phyloP scores from a whole-genome alignment of 2,797 vertebrate species.

The Acanthornis magna region DNA sequence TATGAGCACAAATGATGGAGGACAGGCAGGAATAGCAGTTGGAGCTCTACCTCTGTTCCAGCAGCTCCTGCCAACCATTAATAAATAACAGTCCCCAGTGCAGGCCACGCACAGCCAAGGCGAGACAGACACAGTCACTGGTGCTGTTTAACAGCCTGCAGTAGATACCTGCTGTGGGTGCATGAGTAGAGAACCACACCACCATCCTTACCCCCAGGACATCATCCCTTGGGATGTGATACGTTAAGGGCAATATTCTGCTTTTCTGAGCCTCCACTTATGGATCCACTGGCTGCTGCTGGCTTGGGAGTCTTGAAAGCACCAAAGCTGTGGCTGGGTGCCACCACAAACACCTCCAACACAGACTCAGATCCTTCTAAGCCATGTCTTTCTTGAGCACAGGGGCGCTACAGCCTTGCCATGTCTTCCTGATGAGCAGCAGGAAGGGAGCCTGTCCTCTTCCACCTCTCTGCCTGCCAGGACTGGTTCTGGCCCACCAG shows the following conservation, averaged over 20 bases:
- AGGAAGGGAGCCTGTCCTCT: not conserved
- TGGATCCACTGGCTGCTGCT: not conserved
- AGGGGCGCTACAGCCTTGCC: not conserved
- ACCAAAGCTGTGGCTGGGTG: not conserved
- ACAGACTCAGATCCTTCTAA: not conserved
- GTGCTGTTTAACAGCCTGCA: not conserved
- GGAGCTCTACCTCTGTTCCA: constrained; percentile 24
- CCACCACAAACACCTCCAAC: not conserved
- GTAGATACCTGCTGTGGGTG: not conserved
- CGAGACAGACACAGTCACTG: not conserved
- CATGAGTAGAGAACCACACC: not conserved
- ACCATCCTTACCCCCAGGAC: not conserved
- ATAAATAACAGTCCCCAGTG: constrained; percentile 37
- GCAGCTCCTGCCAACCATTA: constrained; percentile 23
- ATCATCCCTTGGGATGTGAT: not conserved
- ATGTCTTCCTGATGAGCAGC: not conserved
- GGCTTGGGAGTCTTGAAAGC: not conserved
- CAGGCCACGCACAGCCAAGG: not conserved
- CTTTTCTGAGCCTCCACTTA: not conserved
- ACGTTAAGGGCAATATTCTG: rapidly evolving
- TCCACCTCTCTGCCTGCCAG: not conserved
- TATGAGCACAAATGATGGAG: not conserved
- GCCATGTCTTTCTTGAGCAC: not conserved
- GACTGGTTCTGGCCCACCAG: not conserved
- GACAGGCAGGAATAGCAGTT: constrained; percentile 39